A percentile compares a stretch with the other conserved stretches of the same genome.
Conservation (phyloP, 2,113 vertebrate genomes). For the Pelusios castaneus region DNA sequence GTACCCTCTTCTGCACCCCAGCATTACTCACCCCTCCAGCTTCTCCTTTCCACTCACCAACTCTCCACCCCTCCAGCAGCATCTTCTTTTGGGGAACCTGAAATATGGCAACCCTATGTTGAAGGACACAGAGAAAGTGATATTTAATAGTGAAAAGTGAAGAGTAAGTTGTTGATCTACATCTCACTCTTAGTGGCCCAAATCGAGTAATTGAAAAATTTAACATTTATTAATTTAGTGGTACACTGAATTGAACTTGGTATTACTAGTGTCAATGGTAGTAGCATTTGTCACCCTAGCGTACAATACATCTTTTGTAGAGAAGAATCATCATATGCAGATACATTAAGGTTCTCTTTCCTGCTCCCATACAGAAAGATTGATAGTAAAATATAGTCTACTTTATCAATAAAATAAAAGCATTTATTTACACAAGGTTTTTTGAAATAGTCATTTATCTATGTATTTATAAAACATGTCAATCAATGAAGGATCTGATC, state of each 20-base stretch:
- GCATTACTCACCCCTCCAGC: too few species aligned
- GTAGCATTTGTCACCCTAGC: slow-evolving; percentile 42
- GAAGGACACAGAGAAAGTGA: slow-evolving; percentile 17
- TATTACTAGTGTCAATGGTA: slow-evolving; percentile 23
- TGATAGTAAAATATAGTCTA: not conserved
- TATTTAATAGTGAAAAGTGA: not conserved
- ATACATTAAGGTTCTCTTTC: not conserved
- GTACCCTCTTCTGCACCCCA: too few species aligned
- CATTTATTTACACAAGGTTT: not conserved
- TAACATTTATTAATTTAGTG: slow-evolving; percentile 37
- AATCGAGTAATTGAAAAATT: not conserved
- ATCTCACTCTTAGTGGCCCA: not conserved
- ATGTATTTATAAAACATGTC: not conserved
- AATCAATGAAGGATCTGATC: not conserved
- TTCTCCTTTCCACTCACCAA: too few species aligned
- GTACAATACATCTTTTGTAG: not conserved
- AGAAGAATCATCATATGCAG: not conserved
- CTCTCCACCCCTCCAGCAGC: too few species aligned
- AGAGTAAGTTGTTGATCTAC: not conserved
- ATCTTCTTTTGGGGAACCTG: too few species aligned
- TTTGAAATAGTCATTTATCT: not conserved
- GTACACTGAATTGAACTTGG: slow-evolving; percentile 18
- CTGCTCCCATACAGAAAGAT: not conserved
- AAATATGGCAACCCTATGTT: not conserved
- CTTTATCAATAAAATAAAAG: not conserved